These are phyloP conservation scores for Allolobophora icterica DNA, from an alignment of 2,888 invertebrate species.

Conservation along the genomic window DNA sequence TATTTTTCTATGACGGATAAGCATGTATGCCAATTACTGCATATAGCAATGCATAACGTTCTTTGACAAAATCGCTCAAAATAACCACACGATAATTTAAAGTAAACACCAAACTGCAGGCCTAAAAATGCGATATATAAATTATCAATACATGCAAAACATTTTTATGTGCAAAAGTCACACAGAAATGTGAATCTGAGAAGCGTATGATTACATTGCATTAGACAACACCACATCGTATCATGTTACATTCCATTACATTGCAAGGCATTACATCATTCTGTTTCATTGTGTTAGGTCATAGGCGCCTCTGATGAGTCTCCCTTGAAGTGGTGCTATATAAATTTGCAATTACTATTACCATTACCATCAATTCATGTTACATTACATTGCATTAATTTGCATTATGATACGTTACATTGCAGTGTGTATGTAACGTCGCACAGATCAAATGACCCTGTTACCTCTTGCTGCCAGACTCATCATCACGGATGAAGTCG, in stretches of 20 bases:
- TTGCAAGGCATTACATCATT: background rate
- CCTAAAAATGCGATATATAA: background rate
- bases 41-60: no score
- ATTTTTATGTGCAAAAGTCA: background rate
- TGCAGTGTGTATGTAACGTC: background rate
- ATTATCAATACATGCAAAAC: background rate
- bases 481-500: conserved; percentile 81
- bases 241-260: background rate
- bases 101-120: no score
- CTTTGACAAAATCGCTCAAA: no score
- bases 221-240: background rate
- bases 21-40: no score
- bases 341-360: no score
- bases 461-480: conserved; percentile 84
- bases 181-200: background rate
- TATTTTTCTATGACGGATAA: no score
- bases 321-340: no score
- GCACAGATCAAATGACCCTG: background rate
- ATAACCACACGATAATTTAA: no score
- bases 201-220: background rate
- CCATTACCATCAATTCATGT: no score
- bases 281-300: no score
- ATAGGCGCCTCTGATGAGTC: no score
- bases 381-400: background rate
- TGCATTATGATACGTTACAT: background rate